Conservation (phyloP, 2,888 invertebrate species). For the Hirtodrosophila confusa region DNA sequence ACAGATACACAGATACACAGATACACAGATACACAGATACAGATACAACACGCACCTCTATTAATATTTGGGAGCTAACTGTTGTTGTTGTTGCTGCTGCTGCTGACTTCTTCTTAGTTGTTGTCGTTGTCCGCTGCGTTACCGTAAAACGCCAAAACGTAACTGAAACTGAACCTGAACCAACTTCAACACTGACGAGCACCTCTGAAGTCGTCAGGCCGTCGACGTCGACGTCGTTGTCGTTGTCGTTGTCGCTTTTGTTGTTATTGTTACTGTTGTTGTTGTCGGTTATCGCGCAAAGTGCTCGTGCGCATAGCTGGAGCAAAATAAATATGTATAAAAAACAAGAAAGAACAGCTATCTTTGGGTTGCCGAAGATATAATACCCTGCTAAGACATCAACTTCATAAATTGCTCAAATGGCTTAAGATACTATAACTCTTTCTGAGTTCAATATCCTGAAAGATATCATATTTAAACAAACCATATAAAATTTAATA, state of each 20-base stretch:
- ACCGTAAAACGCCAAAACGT: slow-evolving; percentile 79
- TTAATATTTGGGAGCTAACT: slow-evolving; percentile 51
- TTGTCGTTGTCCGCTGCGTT: slow-evolving; percentile 66
- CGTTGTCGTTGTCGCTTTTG: slow-evolving; percentile 9
- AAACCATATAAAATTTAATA: too few species aligned
- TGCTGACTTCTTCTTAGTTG: slow-evolving; percentile 4
- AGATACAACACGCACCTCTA: slow-evolving; percentile 49
- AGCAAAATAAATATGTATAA: slow-evolving; percentile 60
- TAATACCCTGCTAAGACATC: too few species aligned
- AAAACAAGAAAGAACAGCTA: slow-evolving; percentile 9
- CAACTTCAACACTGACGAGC: slow-evolving; percentile 62
- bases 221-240: slow-evolving; percentile 28
- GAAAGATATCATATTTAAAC: too few species aligned
- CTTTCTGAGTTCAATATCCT: too few species aligned
- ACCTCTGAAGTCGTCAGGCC: slow-evolving; percentile 59
- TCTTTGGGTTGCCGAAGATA: not conserved
- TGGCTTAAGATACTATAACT: too few species aligned
- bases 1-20: slow-evolving; percentile 17
- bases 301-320: slow-evolving; percentile 70
- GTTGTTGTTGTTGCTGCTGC: slow-evolving; percentile 23
- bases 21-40: slow-evolving; percentile 18
- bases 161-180: slow-evolving; percentile 76
- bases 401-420: too few species aligned
- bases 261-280: slow-evolving; percentile 13
- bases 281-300: slow-evolving; percentile 65